A percentile compares a stretch with the other conserved stretches of the same genome.
Conservation (phyloP, 2,797 vertebrate species). For the Mormyrus hasselquistii region DNA sequence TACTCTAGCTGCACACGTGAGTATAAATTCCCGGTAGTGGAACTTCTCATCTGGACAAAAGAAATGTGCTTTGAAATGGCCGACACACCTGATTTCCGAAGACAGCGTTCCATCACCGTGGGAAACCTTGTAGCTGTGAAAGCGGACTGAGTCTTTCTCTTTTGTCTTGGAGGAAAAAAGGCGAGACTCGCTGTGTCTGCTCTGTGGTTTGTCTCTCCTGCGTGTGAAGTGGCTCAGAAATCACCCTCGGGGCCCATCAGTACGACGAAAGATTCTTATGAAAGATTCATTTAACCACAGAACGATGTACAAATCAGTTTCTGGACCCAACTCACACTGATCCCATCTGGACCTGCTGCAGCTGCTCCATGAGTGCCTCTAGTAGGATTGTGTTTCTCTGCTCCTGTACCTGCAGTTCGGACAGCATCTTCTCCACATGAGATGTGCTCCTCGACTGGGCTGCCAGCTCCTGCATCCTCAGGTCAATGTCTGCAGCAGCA, state of each 20-base stretch:
- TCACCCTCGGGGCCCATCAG: not conserved
- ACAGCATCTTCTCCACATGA: constrained; percentile 42
- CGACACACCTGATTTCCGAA: constrained; percentile 47
- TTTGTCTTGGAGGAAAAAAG: constrained; percentile 21
- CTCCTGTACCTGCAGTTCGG: constrained; percentile 40
- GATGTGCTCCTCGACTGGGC: constrained; percentile 31
- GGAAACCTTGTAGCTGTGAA: constrained; percentile 35
- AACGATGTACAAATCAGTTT: not conserved
- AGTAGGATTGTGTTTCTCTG: constrained; percentile 41
- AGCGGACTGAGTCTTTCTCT: not conserved
- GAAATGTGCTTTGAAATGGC: not conserved
- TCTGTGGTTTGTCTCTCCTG: constrained; percentile 34
- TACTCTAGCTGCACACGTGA: not conserved
- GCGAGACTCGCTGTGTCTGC: constrained; percentile 23
- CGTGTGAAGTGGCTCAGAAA: not conserved
- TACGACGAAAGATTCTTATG: not conserved
- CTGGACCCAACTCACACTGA: constrained; percentile 30
- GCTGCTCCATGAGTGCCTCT: constrained; percentile 38
- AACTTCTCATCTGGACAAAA: not conserved
- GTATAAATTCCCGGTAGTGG: not conserved
- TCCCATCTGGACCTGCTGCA: constrained; percentile 34
- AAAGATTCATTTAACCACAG: not conserved
- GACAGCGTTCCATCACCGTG: constrained; percentile 39
- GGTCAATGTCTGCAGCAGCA: constrained; percentile 38
- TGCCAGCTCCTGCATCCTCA: constrained; percentile 35